Percentiles rank a stretch among this genome's conserved stretches.
These are phyloP conservation scores for Lithobius niger DNA, from an alignment of 1,140 invertebrate species.

Conservation along the genomic window DNA sequence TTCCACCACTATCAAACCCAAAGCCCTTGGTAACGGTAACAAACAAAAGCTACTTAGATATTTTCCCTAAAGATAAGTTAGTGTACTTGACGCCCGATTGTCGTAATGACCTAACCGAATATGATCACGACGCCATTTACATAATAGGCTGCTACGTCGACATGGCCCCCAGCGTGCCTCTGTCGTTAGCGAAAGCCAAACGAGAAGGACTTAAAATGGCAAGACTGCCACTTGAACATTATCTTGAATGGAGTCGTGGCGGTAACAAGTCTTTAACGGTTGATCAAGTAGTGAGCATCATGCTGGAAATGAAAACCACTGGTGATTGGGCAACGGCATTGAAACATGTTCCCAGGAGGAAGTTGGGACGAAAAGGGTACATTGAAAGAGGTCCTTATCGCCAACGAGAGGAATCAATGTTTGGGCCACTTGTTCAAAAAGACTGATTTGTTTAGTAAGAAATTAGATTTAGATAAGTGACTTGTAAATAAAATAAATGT, in stretches of 20 bases:
- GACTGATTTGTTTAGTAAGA: too few relatives aligned
- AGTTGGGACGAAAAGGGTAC: too few relatives aligned
- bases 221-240: not conserved
- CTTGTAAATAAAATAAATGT: too few relatives aligned
- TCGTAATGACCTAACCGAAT: slow-evolving; percentile 45
- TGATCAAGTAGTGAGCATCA: not conserved
- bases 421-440: too few relatives aligned
- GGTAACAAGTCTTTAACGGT: not conserved
- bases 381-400: too few relatives aligned
- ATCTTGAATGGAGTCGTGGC: not conserved
- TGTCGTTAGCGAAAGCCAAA: not conserved
- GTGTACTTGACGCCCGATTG: slow-evolving; percentile 79
- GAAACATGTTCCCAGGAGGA: not conserved
- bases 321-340: not conserved
- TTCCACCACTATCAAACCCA: not conserved
- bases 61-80: slow-evolving; percentile 62
- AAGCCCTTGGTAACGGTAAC: slow-evolving; percentile 32
- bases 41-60: slow-evolving; percentile 59
- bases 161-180: not conserved
- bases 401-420: too few relatives aligned
- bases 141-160: not conserved
- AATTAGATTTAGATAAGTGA: too few relatives aligned
- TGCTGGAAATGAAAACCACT: not conserved
- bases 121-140: slow-evolving; percentile 37
- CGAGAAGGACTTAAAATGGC: not conserved